These are phyloP conservation scores for Isichthys henryi DNA, from an alignment of 2,113 vertebrate genomes.

Conservation along the genomic window DNA sequence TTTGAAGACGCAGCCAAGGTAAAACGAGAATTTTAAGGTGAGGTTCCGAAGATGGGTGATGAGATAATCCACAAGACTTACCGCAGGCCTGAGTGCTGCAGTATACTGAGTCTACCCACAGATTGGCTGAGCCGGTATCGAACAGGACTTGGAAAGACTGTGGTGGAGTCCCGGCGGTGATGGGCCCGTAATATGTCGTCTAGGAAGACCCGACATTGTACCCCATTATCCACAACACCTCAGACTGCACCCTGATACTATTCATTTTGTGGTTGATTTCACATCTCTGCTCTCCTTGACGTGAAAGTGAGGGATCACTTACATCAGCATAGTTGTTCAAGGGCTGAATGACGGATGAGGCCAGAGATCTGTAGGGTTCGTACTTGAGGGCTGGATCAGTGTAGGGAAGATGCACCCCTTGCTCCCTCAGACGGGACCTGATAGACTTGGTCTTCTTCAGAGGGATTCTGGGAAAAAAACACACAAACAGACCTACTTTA, in stretches of 20 bases:
- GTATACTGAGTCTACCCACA: constrained; percentile 51
- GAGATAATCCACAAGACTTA: constrained; percentile 30
- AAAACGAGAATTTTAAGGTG: background rate
- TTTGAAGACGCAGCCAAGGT: background rate
- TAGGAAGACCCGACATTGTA: constrained; percentile 13
- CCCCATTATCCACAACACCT: background rate
- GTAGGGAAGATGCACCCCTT: constrained; percentile 44
- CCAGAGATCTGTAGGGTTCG: constrained; percentile 19
- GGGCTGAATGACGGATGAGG: constrained; percentile 45
- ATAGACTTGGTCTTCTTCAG: constrained; percentile 60
- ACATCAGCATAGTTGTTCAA: constrained; percentile 67
- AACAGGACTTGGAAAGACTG: constrained; percentile 52
- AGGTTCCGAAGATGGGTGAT: background rate
- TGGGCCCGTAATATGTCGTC: constrained; percentile 47
- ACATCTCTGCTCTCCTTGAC: background rate
- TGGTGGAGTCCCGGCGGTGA: constrained; percentile 46
- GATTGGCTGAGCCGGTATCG: constrained; percentile 52
- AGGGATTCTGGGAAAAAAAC: constrained; percentile 50
- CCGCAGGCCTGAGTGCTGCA: constrained; percentile 51
- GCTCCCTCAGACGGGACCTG: constrained; percentile 58
- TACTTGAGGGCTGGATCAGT: constrained; percentile 53
- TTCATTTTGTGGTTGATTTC: background rate
- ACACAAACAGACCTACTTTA: background rate
- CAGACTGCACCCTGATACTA: background rate
- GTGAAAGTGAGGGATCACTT: constrained; percentile 36